These are phyloP conservation scores for Ciconia boyciana DNA, from an alignment of 2,113 vertebrate species.

Conservation along the genomic window DNA sequence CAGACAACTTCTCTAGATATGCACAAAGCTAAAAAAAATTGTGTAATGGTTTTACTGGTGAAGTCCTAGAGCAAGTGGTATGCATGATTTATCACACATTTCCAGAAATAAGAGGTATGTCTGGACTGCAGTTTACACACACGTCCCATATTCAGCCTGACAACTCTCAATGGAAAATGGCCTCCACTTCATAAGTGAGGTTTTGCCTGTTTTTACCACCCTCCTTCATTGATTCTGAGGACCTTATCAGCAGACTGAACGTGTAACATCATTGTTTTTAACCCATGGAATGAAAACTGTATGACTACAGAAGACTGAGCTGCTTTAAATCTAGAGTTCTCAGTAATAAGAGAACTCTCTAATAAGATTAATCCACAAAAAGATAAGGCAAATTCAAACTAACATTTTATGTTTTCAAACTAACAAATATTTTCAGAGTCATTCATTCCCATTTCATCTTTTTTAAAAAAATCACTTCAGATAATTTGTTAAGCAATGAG, in stretches of 20 bases:
- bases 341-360: not conserved
- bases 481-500: not conserved
- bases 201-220: not conserved
- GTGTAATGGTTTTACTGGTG: not conserved
- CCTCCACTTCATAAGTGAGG: not conserved
- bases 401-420: not conserved
- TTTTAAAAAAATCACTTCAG: not conserved
- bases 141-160: not conserved
- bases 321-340: not conserved
- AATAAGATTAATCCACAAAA: not conserved
- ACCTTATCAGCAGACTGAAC: not conserved
- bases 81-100: not conserved
- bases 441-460: not conserved
- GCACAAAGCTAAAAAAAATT: not conserved
- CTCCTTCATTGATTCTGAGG: not conserved
- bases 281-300: not conserved
- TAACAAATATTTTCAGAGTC: not conserved
- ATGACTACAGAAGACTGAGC: not conserved
- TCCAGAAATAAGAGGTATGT: not conserved
- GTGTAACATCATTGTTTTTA: not conserved
- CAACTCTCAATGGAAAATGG: not conserved
- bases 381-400: not conserved
- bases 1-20: not conserved
- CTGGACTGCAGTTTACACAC: not conserved
- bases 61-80: not conserved